Percentiles rank a stretch among this genome's conserved stretches.
These are phyloP conservation scores for Typhlomys cinereus DNA, from an alignment of 2,113 vertebrate genomes.

Conservation along the genomic window DNA sequence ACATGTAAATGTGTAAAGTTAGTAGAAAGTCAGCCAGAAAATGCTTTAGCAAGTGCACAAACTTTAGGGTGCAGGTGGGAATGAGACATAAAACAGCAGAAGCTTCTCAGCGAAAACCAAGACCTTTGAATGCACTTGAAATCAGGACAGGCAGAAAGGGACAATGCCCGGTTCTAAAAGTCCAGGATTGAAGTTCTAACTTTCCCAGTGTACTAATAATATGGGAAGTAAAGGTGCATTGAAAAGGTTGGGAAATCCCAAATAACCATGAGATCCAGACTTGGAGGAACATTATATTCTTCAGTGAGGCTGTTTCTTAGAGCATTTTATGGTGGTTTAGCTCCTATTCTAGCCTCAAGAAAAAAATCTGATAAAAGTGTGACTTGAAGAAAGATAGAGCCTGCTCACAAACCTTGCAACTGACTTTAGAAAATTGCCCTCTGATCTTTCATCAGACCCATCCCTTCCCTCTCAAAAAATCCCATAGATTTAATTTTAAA, in stretches of 20 bases:
- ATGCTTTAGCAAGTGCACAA: not conserved
- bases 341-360: not conserved
- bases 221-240: not conserved
- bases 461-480: too few relatives aligned
- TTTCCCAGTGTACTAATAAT: not conserved
- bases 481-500: not conserved
- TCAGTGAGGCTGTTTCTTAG: not conserved
- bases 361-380: not conserved
- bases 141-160: not conserved
- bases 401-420: too few relatives aligned
- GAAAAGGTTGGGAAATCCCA: not conserved
- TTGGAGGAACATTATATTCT: not conserved
- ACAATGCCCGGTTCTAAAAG: not conserved
- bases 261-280: not conserved
- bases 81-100: not conserved
- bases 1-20: not conserved
- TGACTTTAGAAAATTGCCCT: too few relatives aligned
- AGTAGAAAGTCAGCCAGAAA: conserved; percentile 6
- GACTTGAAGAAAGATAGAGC: conserved; percentile 12
- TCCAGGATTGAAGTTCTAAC: not conserved
- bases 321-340: not conserved
- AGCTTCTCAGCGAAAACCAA: not conserved
- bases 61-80: not conserved
- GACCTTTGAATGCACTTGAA: not conserved
- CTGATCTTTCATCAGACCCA: too few relatives aligned